Base-by-base conservation (phyloP, 2,888 invertebrate genomes). In the Teleiodes luculella region DNA sequence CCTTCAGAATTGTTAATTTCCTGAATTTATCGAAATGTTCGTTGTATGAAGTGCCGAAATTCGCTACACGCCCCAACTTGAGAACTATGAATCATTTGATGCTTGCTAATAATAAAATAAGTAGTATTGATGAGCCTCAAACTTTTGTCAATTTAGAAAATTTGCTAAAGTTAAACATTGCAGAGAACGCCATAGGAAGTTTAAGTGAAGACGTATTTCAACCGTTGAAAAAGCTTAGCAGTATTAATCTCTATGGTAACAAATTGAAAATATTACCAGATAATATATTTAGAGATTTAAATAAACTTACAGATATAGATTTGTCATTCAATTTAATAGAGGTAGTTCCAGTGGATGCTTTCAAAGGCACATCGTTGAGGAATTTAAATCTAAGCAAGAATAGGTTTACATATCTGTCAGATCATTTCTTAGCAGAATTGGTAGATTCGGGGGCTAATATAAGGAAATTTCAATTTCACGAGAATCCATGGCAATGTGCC, bases 401-500 rank as follows among this genome's bases (percentile, higher is more conserved):
- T 54, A 78, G 64, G 56, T 74, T 87, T 18, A 80, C 82, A 0
- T 86, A 79, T 66, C 68, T 88, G 28, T 64, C 68, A 14, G 76
- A 79, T 35, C 86, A 87, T 57, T 88, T 88, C 62, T 78, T 76
- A 48, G 65, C 83, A 24, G 83, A 85, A 37, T 59, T 86, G 1
- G 73, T 61, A 43, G 84, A 83, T 58, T 78, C 76, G 2, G 83
- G 85, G 0, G 77, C 71, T 0, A 66, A 43, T 20, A 56, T 87
- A 24, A 70, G 62, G 2, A 83, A 82, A 56, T 81, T 87, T 52
- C 76, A 73, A 53, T 82, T 87, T 28, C 76, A 83, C 14, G 76
- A 80, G n/a, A 88, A 87, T 54, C 86, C 86, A 1, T 87, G 85
- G 84, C 86, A 86, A 53, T 88, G 88, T 58, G 68, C 79, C 0